Evolutionary conservation across 2,888 invertebrate genomes (phyloP), one percentile per base, ranked within the genome.

Genomic region (Lottia scabra): DNA sequence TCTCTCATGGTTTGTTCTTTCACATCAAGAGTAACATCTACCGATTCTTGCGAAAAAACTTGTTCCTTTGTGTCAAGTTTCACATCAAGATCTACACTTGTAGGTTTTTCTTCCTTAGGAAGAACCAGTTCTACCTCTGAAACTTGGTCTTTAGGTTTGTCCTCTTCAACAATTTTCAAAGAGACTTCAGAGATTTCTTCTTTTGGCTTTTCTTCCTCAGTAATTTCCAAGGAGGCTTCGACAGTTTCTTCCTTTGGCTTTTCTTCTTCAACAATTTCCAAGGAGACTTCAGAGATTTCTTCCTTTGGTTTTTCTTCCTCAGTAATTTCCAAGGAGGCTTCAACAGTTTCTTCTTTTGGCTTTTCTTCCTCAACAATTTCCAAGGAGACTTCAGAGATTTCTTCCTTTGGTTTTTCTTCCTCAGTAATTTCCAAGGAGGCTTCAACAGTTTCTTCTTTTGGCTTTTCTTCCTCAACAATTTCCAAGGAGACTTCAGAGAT

Each of bases 21-120:
- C 15, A 16, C 65, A 16, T 66, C 71, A 71, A 66, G 30, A 16
- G 48, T 46, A 15, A 64, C 65, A 13, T 70, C 44, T 67, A 27
- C 46, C 1, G 23, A 38, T 38, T 56, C 56, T 13, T 12, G 19
- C 23, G 23, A 0, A 10, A 23, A 23, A 2, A 23, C 56, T 8
- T 56, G 30, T 30, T 30, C 30, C 30, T 30, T 30, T 5, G 5
- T 30, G 30, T 30, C 30, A 30, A 30, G 30, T 5, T 30, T 30
- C 30, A 30, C 30, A 30, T 30, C 30, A 30, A 30, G 30, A 30
- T 56, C 56, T 1, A 56, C 56, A 2, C 19, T 19, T 23, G 56
- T 16, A 26, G 46, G 23, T 68, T 56, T 16, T 45, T 66, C 23
- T 16, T n/a, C 43, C 5, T 43, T 23, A 30, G 26, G n/a, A 5